A percentile compares a stretch with the other conserved stretches of the same genome.
Evolutionary conservation across 2,888 invertebrate species (phyloP).

Genomic region (Melanostoma mellinum): DNA sequence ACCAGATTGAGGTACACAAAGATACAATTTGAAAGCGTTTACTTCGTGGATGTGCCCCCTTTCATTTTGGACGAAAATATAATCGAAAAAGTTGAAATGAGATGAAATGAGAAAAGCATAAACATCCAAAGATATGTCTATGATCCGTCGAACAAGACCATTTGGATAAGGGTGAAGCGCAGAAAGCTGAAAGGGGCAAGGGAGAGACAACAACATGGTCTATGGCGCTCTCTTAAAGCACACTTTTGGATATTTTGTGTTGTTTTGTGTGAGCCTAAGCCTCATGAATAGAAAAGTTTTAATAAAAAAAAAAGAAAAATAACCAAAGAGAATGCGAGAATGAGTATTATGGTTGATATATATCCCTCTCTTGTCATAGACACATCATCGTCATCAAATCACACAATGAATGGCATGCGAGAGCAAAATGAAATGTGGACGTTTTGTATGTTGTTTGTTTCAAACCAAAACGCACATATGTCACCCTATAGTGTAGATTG

Average conservation of each 20-base stretch:
- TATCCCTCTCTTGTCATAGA: conserved; percentile 67
- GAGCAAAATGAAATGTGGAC: conserved; percentile 33
- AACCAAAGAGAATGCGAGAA: conserved; percentile 54
- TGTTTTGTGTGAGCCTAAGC: conserved; percentile 8
- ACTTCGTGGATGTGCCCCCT: conserved; percentile 20
- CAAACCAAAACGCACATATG: conserved; percentile 52
- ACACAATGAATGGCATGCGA: conserved; percentile 66
- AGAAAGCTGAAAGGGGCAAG: conserved; percentile 1
- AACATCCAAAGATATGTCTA: conserved; percentile 65
- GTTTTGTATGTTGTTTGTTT: background rate
- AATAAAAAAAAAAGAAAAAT: conserved; percentile 53
- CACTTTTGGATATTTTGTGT: conserved; percentile 39
- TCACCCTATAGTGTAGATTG: conserved; percentile 54
- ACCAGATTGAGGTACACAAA: background rate
- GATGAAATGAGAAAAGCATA: conserved; percentile 60
- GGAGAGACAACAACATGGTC: background rate
- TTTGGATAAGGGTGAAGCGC: background rate
- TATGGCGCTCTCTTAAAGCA: conserved; percentile 56
- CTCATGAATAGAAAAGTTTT: conserved; percentile 47
- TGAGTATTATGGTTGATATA: conserved; percentile 39
- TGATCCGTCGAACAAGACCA: conserved; percentile 12
- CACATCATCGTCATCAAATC: conserved; percentile 59
- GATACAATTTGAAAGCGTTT: conserved; percentile 60
- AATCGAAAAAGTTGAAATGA: conserved; percentile 70
- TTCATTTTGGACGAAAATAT: conserved; percentile 32